These are phyloP conservation scores for Tyrophagus putrescentiae DNA, from an alignment of 1,140 invertebrate species.

Conservation along the genomic window DNA sequence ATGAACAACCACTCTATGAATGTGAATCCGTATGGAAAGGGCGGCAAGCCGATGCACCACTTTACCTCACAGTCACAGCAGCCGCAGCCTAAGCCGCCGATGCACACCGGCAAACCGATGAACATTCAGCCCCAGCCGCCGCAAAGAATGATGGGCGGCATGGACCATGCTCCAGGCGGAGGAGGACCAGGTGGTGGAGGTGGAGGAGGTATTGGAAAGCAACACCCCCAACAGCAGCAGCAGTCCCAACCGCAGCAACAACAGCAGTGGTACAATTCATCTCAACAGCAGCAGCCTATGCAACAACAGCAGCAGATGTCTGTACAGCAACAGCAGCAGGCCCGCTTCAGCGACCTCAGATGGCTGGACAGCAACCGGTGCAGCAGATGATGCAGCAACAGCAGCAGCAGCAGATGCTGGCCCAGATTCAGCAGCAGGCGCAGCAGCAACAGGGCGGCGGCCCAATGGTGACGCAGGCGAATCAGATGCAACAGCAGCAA, in stretches of 20 bases:
- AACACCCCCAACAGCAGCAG: background rate
- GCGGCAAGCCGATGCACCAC: constrained; percentile 42
- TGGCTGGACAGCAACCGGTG: constrained; percentile 19
- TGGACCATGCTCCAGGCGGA: no score
- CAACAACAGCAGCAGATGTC: constrained; percentile 34
- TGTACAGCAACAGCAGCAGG: constrained; percentile 25
- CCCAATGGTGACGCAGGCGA: background rate
- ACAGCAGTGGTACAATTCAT: constrained; percentile 8
- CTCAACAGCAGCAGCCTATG: background rate
- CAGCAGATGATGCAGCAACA: constrained; percentile 15
- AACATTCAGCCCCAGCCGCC: constrained; percentile 35
- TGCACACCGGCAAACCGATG: constrained; percentile 27
- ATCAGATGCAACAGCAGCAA: constrained; percentile 14
- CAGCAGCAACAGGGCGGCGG: constrained; percentile 25
- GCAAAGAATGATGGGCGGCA: constrained; percentile 29
- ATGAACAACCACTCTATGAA: constrained; percentile 29
- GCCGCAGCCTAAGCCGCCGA: constrained; percentile 31
- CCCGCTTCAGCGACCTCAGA: constrained; percentile 27
- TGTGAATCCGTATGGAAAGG: constrained; percentile 45
- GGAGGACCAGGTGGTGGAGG: no score
- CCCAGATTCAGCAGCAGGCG: constrained; percentile 22
- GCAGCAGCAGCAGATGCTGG: constrained; percentile 11
- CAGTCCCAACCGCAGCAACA: background rate
- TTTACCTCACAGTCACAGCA: background rate
- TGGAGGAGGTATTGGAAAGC: no score